A percentile compares a stretch with the other conserved stretches of the same genome.
Conservation (phyloP, 2,113 vertebrate genomes). For the Lynx canadensis region DNA sequence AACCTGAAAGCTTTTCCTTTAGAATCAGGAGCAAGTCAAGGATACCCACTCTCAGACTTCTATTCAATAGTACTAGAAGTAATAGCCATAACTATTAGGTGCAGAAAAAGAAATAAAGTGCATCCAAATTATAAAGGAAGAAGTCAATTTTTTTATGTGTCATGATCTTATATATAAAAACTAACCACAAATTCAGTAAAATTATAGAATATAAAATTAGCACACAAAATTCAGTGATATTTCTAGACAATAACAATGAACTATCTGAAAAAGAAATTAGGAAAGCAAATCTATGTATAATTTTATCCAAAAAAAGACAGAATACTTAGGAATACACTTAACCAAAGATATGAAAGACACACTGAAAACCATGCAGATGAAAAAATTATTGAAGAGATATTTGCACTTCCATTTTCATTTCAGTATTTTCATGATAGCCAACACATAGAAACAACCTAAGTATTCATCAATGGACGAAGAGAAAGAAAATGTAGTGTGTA, state of each 20-base stretch:
- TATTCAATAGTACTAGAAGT: background rate
- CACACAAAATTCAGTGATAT: background rate
- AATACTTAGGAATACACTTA: background rate
- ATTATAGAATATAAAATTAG: background rate
- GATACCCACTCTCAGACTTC: background rate
- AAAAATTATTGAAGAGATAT: background rate
- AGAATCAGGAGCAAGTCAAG: background rate
- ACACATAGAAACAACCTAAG: background rate
- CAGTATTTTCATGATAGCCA: background rate
- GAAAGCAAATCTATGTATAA: background rate
- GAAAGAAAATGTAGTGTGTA: background rate
- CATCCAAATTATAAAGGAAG: background rate
- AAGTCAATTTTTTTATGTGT: background rate
- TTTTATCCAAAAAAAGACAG: background rate
- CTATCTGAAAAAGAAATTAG: background rate
- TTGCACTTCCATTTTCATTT: background rate
- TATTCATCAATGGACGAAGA: background rate
- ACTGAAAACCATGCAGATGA: background rate
- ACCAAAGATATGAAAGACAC: background rate
- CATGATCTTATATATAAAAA: background rate
- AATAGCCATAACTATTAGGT: background rate
- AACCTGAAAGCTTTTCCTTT: background rate
- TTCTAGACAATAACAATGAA: background rate
- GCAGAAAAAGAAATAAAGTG: background rate
- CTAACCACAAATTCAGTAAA: background rate